Base-by-base conservation (phyloP, 2,113 vertebrate genomes). In the Oriolus oriolus region DNA sequence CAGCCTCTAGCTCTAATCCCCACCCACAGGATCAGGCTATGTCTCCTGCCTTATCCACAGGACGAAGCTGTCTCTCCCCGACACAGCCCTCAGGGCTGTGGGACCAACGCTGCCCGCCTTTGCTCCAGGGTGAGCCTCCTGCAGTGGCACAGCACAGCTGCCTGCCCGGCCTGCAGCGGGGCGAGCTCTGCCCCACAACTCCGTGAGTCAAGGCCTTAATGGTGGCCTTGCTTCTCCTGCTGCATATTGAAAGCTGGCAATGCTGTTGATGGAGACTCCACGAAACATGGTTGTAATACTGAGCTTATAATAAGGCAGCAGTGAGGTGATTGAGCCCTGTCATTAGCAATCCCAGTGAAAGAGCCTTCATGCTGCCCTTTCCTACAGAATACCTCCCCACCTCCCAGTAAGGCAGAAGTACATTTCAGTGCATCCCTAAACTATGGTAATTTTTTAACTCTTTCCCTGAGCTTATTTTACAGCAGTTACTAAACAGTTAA, bases 401-500 rank as follows among this genome's bases (percentile, higher is more conserved):
- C 8, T 64, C 60, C 45, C 54, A 78, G 16, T 19, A 65, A 93
- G 50, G 49, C 21, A 39, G 18, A 65, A 65, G 30, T 16, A 49
- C 44, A 53, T 47, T 61, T 76, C 28, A 50, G 26, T 47, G 28
- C 44, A 18, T 21, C 30, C 26, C 52, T 78, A 28, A 77, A 52
- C 41, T 22, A 61, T 35, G 28, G 2, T 1, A 1, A 45, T 50
- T 81, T 85, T 88, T 47, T 50, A 70, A 70, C 52, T 33, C 33
- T 71, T 85, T 57, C 41, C 56, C 54, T 80, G 31, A 92, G 57
- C 59, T 76, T 89, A 70, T 86, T 87, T 84, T 82, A 83, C 39
- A 92, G 37, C 44, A 82, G 66, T 49, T 81, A 63, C 64, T 57
- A 73, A 96, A 95, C 10, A 11, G 82, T 88, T 86, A 95, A 89